A percentile compares a stretch with the other conserved stretches of the same genome.
phyloP scores from a whole-genome alignment of 2,888 invertebrate genomes.

The Autographa gamma region DNA sequence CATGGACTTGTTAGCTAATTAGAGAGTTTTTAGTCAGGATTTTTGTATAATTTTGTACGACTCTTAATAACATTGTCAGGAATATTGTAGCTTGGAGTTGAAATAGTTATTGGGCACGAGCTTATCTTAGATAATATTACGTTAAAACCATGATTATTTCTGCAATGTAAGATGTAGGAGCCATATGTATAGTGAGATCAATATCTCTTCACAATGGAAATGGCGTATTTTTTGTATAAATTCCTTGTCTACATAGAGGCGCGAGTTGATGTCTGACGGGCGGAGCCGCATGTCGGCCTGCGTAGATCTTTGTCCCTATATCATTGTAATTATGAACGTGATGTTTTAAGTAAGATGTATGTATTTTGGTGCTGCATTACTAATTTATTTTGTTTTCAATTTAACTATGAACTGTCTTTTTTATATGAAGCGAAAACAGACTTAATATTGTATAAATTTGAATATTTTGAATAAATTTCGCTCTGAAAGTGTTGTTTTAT shows the following conservation, averaged over 20 bases:
- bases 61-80: background rate
- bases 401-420: conserved; percentile 77
- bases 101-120: background rate
- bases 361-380: conserved; percentile 88
- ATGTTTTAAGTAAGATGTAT: conserved; percentile 80
- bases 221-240: background rate
- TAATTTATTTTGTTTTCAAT: conserved; percentile 86
- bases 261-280: conserved; percentile 22
- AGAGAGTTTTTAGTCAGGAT: background rate
- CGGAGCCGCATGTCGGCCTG: conserved; percentile 23
- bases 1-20: background rate
- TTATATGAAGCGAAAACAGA: conserved; percentile 83
- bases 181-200: background rate
- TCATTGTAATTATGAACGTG: conserved; percentile 70
- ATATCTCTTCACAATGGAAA: background rate
- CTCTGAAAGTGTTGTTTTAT: conserved; percentile 75
- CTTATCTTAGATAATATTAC: background rate
- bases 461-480: conserved; percentile 86
- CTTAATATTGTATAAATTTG: conserved; percentile 84
- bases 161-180: background rate
- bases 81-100: background rate
- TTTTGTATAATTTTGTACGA: conserved; percentile 1
- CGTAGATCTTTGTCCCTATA: conserved; percentile 56
- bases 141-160: background rate
- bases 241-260: conserved; percentile 17